Evolutionary conservation across 2,888 invertebrate genomes (phyloP).

Genomic region (Scaptomyza cyrtandrae): DNA sequence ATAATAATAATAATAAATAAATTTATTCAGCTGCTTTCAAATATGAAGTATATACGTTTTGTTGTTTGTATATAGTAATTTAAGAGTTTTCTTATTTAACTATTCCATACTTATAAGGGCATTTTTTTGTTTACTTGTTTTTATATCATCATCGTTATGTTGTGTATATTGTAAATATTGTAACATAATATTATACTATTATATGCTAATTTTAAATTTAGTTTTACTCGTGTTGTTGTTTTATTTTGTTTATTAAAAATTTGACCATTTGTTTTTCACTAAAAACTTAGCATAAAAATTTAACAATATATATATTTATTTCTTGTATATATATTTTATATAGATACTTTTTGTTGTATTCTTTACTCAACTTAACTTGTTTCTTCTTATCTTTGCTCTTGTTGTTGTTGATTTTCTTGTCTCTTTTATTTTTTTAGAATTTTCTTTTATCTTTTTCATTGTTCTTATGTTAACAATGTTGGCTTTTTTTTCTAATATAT

Average conservation of each 20-base stretch:
- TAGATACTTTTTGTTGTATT: constrained; percentile 52
- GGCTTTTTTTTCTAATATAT: neutral
- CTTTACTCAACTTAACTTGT: constrained; percentile 43
- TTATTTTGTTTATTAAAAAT: constrained; percentile 63
- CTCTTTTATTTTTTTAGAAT: constrained; percentile 22
- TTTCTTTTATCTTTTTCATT: constrained; percentile 26
- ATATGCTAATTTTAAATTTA: constrained; percentile 72
- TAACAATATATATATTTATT: constrained; percentile 71
- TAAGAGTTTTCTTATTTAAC: constrained; percentile 49
- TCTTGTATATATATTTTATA: constrained; percentile 62
- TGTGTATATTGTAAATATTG: constrained; percentile 67
- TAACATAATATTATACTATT: constrained; percentile 72
- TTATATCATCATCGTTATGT: constrained; percentile 13
- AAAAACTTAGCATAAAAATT: constrained; percentile 80
- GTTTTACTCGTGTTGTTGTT: constrained; percentile 52
- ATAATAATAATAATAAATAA: constrained; percentile 49
- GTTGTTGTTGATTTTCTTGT: constrained; percentile 27
- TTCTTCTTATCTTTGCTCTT: constrained; percentile 32
- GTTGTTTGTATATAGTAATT: constrained; percentile 36
- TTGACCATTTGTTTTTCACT: constrained; percentile 78
- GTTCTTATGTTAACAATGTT: constrained; percentile 37
- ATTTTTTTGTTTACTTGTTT: constrained; percentile 32
- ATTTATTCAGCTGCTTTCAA: constrained; percentile 48
- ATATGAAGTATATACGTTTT: constrained; percentile 22
- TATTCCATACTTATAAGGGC: constrained; percentile 40